These are phyloP conservation scores for Eubasilissa splendida DNA, from an alignment of 2,888 invertebrate genomes.

Conservation along the genomic window DNA sequence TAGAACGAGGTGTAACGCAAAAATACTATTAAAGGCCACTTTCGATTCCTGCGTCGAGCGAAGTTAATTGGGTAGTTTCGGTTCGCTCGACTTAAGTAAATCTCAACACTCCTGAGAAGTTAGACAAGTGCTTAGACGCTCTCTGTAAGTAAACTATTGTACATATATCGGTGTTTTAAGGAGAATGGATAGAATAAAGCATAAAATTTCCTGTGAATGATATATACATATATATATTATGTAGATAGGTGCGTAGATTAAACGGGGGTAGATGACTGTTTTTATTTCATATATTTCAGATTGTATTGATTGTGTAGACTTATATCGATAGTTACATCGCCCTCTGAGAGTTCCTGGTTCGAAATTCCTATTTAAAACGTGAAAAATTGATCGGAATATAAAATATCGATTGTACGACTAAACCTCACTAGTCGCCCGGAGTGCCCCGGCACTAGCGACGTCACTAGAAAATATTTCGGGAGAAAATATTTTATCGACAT, in stretches of 20 bases:
- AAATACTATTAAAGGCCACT: slow-evolving; percentile 35
- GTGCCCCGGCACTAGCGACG: background rate
- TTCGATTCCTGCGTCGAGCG: slow-evolving; percentile 46
- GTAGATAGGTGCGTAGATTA: slow-evolving; percentile 50
- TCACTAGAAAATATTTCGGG: slow-evolving; percentile 27
- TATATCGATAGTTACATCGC: slow-evolving; percentile 49
- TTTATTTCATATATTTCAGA: slow-evolving; percentile 45
- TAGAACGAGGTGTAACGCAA: slow-evolving; percentile 26
- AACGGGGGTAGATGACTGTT: slow-evolving; percentile 56
- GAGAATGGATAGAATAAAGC: slow-evolving; percentile 43
- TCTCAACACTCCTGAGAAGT: slow-evolving; percentile 37
- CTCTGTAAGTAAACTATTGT: slow-evolving; percentile 47
- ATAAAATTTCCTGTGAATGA: slow-evolving; percentile 62
- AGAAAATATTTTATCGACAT: slow-evolving; percentile 40
- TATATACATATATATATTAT: slow-evolving; percentile 65
- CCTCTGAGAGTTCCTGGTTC: slow-evolving; percentile 60
- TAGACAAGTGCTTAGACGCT: slow-evolving; percentile 23
- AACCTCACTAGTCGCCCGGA: background rate
- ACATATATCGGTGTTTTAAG: slow-evolving; percentile 53
- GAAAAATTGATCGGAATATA: slow-evolving; percentile 25
- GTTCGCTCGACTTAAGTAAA: slow-evolving; percentile 6
- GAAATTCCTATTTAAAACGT: slow-evolving; percentile 58
- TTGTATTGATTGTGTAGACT: slow-evolving; percentile 47
- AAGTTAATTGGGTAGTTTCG: slow-evolving; percentile 39
- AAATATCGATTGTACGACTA: slow-evolving; percentile 22